Conservation (phyloP, 2,888 invertebrate species). For the Aproaerema taeniolella region DNA sequence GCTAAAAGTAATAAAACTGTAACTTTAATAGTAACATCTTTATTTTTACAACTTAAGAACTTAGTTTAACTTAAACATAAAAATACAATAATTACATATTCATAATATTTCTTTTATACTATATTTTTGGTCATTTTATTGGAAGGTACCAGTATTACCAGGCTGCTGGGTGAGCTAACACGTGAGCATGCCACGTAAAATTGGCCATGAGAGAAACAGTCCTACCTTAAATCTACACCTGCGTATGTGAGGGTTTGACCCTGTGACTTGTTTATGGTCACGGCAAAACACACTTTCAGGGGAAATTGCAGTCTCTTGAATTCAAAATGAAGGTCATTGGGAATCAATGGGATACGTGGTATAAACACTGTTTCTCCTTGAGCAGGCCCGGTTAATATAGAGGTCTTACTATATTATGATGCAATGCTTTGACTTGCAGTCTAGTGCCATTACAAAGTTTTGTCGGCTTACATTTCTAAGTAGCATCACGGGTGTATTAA, state of each 20-base stretch:
- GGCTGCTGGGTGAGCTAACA: no score
- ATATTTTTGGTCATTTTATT: no score
- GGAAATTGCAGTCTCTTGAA: constrained; percentile 15
- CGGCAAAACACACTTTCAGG: constrained; percentile 15
- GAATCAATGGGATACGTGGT: constrained; percentile 4
- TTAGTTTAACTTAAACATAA: no score
- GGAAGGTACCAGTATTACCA: no score
- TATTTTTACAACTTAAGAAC: no score
- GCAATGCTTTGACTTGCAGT: neutral
- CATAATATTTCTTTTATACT: no score
- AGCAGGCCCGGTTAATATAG: constrained; percentile 9
- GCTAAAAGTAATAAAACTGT: no score
- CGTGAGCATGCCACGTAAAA: constrained; percentile 1
- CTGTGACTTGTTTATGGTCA: constrained; percentile 19
- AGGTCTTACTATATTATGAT: constrained; percentile 2
- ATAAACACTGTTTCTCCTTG: constrained; percentile 4
- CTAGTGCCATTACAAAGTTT: neutral
- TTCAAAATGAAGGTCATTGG: constrained; percentile 6
- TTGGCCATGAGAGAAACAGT: constrained; percentile 14
- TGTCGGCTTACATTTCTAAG: neutral
- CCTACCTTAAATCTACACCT: constrained; percentile 13
- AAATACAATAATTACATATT: no score
- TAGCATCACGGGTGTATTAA: neutral
- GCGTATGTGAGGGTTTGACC: constrained; percentile 15
- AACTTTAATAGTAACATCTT: no score